Percentiles rank a stretch among this genome's conserved stretches.
phyloP scores from a whole-genome alignment of 2,888 invertebrate species.

The Lomographa bimaculata region DNA sequence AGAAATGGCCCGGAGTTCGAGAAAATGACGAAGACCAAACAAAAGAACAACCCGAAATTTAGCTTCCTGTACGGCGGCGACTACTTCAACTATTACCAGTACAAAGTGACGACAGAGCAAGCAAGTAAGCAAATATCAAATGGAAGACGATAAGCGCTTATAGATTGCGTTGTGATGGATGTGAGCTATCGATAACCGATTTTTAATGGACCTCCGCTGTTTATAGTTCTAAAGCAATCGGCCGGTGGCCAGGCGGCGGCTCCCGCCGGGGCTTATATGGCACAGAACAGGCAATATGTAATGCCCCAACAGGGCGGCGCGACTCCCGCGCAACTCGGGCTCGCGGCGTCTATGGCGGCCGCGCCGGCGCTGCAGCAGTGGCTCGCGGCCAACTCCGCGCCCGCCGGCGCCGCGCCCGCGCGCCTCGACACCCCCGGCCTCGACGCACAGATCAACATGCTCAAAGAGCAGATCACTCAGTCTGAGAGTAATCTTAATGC shows the following conservation, averaged over 20 bases:
- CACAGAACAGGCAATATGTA: constrained; percentile 84
- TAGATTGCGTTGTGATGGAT: constrained; percentile 52
- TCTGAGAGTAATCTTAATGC: constrained; percentile 98
- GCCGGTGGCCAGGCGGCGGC: constrained; percentile 80
- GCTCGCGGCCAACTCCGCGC: constrained; percentile 70
- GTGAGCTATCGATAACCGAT: constrained; percentile 62
- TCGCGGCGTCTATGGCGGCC: constrained; percentile 79
- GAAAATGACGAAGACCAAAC: constrained; percentile 99
- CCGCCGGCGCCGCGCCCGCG: constrained; percentile 39
- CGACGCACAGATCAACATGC: constrained; percentile 90
- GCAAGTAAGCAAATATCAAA: constrained; percentile 88
- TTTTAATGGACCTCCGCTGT: constrained; percentile 78
- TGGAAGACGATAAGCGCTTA: constrained; percentile 64
- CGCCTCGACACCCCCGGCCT: constrained; percentile 83
- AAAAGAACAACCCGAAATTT: constrained; percentile 98
- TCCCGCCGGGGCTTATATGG: constrained; percentile 81
- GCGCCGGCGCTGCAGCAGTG: constrained; percentile 76
- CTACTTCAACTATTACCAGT: constrained; percentile 97
- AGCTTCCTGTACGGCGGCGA: constrained; percentile 98
- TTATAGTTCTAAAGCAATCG: constrained; percentile 91
- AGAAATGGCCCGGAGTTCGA: constrained; percentile 99
- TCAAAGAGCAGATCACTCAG: constrained; percentile 96
- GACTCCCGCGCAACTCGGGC: constrained; percentile 82
- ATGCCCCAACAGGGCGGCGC: constrained; percentile 82
- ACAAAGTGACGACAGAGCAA: constrained; percentile 97